Percentiles rank a stretch among this genome's conserved stretches.
Evolutionary conservation across 2,888 invertebrate genomes (phyloP).

Genomic region (Brachyptera risi): DNA sequence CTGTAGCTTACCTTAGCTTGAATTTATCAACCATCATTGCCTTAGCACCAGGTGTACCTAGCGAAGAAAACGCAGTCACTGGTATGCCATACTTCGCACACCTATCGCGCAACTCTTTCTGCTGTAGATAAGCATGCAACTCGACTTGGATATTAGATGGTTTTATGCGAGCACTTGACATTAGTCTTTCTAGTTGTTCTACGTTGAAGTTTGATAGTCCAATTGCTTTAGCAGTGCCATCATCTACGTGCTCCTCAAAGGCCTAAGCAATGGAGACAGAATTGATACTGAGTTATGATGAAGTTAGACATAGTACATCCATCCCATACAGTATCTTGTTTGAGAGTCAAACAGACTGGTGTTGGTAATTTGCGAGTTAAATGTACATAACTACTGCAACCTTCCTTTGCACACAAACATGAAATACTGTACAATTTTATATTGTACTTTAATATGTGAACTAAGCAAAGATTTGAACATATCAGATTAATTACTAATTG

Average conservation of each 20-base stretch:
- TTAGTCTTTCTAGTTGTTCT: conserved; percentile 64
- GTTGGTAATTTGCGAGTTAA: no score
- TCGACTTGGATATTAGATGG: conserved; percentile 66
- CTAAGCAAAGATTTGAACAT: no score
- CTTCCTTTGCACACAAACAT: no score
- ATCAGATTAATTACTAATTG: no score
- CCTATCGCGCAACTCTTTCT: conserved; percentile 56
- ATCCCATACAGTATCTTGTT: no score
- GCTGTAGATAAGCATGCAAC: conserved; percentile 72
- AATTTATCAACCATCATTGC: conserved; percentile 59
- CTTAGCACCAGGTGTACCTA: conserved; percentile 68
- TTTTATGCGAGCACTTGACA: conserved; percentile 55
- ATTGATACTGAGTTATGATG: no score
- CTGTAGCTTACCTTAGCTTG: conserved; percentile 50
- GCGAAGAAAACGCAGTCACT: conserved; percentile 73
- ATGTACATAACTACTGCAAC: no score
- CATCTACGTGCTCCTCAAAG: conserved; percentile 63
- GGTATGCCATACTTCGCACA: conserved; percentile 62
- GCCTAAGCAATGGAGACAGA: conserved; percentile 44
- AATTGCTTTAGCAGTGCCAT: conserved; percentile 68
- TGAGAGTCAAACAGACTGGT: no score
- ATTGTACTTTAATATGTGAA: no score
- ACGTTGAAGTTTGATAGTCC: conserved; percentile 82
- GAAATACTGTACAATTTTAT: no score
- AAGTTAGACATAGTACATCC: no score